phyloP scores from a whole-genome alignment of 2,113 vertebrate species.

The Laticauda colubrina region DNA sequence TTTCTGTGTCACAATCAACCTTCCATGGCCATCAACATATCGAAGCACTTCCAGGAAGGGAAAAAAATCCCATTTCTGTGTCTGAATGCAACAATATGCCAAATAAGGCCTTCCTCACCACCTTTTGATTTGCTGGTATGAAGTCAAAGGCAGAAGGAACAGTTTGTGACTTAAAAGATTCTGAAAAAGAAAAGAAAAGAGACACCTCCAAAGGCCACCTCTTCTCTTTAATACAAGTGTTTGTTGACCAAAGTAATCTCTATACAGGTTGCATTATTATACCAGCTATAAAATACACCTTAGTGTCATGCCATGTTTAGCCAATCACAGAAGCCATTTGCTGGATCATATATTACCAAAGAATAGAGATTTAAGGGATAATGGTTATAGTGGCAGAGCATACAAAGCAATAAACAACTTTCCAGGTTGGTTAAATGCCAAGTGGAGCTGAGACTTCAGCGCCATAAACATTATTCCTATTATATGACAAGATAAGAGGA shows the following conservation, averaged over 20 bases:
- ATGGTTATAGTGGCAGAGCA: slow-evolving; percentile 66
- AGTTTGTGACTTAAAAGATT: neutral
- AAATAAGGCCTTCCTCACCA: rapidly evolving
- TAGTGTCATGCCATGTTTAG: slow-evolving; percentile 55
- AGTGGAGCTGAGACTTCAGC: slow-evolving; percentile 67
- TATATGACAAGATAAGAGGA: slow-evolving; percentile 74
- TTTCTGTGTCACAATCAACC: neutral
- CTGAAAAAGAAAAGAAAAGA: neutral
- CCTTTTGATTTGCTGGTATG: rapidly evolving
- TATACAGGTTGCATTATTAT: slow-evolving; percentile 53
- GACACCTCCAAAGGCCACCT: neutral
- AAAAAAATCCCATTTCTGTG: neutral
- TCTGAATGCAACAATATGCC: rapidly evolving
- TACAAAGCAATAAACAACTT: slow-evolving; percentile 70
- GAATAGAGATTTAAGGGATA: slow-evolving; percentile 78
- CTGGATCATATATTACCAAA: slow-evolving; percentile 70
- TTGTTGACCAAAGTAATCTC: slow-evolving; percentile 56
- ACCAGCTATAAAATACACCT: slow-evolving; percentile 64
- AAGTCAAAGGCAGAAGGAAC: neutral
- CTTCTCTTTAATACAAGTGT: slow-evolving; percentile 25
- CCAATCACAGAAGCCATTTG: slow-evolving; percentile 64
- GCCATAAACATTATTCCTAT: slow-evolving; percentile 76
- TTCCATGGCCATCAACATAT: neutral
- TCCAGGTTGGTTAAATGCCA: slow-evolving; percentile 73
- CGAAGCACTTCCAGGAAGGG: neutral